Conservation (phyloP, 1,140 invertebrate genomes). For the Drosophila varians region DNA sequence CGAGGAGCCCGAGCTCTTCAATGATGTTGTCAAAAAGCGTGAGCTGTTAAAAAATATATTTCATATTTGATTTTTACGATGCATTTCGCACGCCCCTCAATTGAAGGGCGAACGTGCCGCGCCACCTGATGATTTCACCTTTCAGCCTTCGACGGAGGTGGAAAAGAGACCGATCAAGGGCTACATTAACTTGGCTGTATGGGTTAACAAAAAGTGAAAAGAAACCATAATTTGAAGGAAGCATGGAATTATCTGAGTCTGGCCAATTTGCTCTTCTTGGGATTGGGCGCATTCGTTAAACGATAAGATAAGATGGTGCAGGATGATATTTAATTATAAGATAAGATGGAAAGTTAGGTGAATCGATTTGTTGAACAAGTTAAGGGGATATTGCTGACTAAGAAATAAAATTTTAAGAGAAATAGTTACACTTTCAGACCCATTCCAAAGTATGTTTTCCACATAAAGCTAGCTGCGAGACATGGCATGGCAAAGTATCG, state of each 20-base stretch:
- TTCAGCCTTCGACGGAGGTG: neutral
- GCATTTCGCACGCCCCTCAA: constrained; percentile 53
- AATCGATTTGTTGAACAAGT: no score
- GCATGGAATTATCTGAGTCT: constrained; percentile 14
- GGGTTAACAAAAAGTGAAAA: constrained; percentile 27
- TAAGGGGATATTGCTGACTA: no score
- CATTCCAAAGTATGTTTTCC: neutral
- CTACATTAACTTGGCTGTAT: neutral
- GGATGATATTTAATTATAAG: no score
- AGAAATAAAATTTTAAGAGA: no score
- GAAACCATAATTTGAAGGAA: constrained; percentile 34
- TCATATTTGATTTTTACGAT: constrained; percentile 60
- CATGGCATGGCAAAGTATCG: constrained; percentile 45
- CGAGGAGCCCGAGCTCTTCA: constrained; percentile 18
- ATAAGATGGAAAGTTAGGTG: neutral
- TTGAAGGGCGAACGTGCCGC: constrained; percentile 52
- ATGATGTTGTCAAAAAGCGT: constrained; percentile 56
- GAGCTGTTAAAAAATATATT: constrained; percentile 44
- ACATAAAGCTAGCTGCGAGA: neutral
- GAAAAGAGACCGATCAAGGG: neutral
- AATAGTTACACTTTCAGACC: no score
- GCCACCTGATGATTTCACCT: constrained; percentile 48
- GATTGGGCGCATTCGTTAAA: constrained; percentile 17
- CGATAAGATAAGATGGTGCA: constrained; percentile 14
- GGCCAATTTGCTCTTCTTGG: neutral